Evolutionary conservation across 2,888 invertebrate species (phyloP).

Genomic region (Cataglyphis livida): DNA sequence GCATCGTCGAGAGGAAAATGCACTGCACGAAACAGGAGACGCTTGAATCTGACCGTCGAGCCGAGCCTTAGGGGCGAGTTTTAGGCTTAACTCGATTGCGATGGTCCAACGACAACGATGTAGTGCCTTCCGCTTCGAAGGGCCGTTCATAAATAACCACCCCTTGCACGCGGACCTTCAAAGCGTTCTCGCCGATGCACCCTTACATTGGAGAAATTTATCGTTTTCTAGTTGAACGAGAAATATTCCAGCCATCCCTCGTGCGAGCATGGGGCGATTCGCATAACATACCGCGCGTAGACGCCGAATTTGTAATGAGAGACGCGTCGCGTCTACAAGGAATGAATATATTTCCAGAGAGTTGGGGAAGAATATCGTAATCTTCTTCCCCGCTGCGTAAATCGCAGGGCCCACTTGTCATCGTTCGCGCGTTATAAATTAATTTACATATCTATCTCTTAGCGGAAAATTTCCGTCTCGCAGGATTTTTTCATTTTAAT

Average conservation of each 20-base stretch:
- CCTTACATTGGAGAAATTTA: constrained; percentile 66
- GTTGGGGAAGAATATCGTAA: constrained; percentile 6
- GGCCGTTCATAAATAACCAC: constrained; percentile 73
- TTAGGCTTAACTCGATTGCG: constrained; percentile 80
- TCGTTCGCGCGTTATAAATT: constrained; percentile 19
- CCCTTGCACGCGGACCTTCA: constrained; percentile 62
- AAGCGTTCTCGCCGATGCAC: constrained; percentile 53
- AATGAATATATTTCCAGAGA: constrained; percentile 54
- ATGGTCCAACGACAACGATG: constrained; percentile 73
- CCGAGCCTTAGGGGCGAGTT: constrained; percentile 60
- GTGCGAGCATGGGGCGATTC: constrained; percentile 22
- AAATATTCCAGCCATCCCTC: constrained; percentile 65
- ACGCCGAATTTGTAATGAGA: constrained; percentile 53
- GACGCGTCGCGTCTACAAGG: constrained; percentile 18
- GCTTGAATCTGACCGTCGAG: constrained; percentile 72
- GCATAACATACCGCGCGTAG: constrained; percentile 31
- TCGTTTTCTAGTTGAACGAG: constrained; percentile 71
- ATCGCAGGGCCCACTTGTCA: constrained; percentile 10
- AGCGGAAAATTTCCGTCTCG: constrained; percentile 7
- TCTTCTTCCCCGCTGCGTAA: constrained; percentile 11
- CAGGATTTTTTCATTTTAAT: not conserved
- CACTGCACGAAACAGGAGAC: constrained; percentile 61
- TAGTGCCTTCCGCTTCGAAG: constrained; percentile 67
- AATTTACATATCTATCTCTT: not conserved
- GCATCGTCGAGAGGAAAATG: constrained; percentile 72